Evolutionary conservation across 2,113 vertebrate species (phyloP).

Genomic region (Pseudonaja textilis): DNA sequence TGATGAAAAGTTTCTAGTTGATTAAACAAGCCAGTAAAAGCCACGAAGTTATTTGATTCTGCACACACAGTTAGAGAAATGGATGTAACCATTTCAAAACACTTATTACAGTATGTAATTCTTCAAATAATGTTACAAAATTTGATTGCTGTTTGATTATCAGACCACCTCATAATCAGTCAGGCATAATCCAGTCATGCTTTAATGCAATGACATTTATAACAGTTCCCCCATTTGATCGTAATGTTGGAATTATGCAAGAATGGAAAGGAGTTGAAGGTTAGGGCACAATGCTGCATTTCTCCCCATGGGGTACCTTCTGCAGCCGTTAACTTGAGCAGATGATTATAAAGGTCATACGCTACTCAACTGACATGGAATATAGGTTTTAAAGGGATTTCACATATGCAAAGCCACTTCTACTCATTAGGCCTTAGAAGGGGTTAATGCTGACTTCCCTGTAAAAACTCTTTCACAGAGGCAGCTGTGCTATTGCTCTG

Average conservation of each 20-base stretch:
- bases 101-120: neutral
- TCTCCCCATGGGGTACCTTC: neutral
- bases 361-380: slow-evolving; percentile 39
- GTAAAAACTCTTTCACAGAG: neutral
- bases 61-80: neutral
- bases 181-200: neutral
- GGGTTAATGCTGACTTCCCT: neutral
- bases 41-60: neutral
- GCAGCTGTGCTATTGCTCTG: neutral
- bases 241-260: neutral
- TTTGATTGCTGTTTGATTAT: neutral
- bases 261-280: neutral
- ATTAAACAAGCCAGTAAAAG: neutral
- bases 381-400: neutral
- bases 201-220: neutral
- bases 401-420: neutral
- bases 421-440: neutral
- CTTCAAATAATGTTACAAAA: neutral
- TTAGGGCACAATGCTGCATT: slow-evolving; percentile 8
- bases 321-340: slow-evolving; percentile 49
- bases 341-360: slow-evolving; percentile 19
- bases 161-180: neutral
- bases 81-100: neutral
- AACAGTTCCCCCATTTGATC: neutral
- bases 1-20: neutral